Conservation (phyloP, 2,113 vertebrate species). For the Capreolus pygargus region DNA sequence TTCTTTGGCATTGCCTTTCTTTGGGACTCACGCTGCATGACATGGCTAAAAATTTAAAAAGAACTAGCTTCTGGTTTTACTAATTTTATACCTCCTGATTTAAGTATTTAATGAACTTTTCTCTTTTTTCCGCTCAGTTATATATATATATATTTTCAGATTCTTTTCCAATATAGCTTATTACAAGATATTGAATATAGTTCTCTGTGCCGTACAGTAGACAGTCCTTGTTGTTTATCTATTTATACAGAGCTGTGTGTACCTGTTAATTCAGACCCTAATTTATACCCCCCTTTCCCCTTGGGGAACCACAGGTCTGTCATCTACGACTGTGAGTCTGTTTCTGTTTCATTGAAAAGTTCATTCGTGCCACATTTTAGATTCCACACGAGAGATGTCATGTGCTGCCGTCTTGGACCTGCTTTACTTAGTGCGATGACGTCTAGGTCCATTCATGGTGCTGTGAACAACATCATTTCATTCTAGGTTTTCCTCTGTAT, state of each 20-base stretch:
- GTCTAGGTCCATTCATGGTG: background rate
- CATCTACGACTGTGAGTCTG: accelerated
- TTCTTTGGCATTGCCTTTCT: background rate
- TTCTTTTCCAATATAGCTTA: background rate
- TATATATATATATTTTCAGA: background rate
- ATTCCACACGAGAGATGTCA: background rate
- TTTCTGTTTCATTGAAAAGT: accelerated
- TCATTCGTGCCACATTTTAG: background rate
- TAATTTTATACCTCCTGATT: background rate
- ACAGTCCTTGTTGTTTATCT: background rate
- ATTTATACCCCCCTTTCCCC: background rate
- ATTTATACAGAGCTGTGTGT: background rate
- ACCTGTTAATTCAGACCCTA: accelerated
- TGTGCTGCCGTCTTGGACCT: accelerated
- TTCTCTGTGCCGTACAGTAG: background rate
- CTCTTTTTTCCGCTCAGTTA: background rate
- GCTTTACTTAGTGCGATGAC: background rate
- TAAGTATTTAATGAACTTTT: background rate
- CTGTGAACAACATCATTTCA: background rate
- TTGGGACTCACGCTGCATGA: background rate
- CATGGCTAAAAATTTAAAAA: background rate
- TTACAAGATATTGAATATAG: background rate
- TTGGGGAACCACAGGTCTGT: background rate
- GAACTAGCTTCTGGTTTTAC: background rate
- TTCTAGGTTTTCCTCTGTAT: background rate